phyloP scores from a whole-genome alignment of 2,797 vertebrate genomes.

The Artibeus jamaicensis region DNA sequence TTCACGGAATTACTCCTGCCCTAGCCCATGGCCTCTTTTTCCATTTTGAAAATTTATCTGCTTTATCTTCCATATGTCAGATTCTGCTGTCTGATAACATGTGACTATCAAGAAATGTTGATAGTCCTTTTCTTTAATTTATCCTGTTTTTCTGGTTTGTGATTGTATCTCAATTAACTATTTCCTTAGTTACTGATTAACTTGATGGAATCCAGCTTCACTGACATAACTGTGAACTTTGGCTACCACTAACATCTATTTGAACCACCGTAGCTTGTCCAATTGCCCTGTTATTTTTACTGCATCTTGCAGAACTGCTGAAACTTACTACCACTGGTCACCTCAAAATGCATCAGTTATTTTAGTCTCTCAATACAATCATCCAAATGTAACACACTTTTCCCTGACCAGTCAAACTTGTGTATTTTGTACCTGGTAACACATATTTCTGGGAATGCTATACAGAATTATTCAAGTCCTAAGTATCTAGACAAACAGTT shows the following conservation, averaged over 20 bases:
- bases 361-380: slow-evolving; percentile 49
- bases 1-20: slow-evolving; percentile 51
- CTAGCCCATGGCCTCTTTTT: slow-evolving; percentile 37
- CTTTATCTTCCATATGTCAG: slow-evolving; percentile 70
- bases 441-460: slow-evolving; percentile 41
- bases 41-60: slow-evolving; percentile 60
- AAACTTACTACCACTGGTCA: slow-evolving; percentile 57
- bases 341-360: slow-evolving; percentile 63
- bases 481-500: slow-evolving; percentile 24
- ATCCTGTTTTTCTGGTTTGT: slow-evolving; percentile 72
- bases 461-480: slow-evolving; percentile 44
- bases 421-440: slow-evolving; percentile 40
- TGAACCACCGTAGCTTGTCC: slow-evolving; percentile 65
- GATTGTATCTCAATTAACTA: slow-evolving; percentile 77
- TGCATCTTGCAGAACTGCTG: slow-evolving; percentile 59
- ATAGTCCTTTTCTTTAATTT: slow-evolving; percentile 67
- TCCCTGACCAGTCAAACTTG: slow-evolving; percentile 44
- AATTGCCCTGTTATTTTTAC: slow-evolving; percentile 67
- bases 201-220: slow-evolving; percentile 72
- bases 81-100: slow-evolving; percentile 58
- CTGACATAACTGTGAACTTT: slow-evolving; percentile 75
- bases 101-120: slow-evolving; percentile 68
- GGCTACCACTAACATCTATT: slow-evolving; percentile 65
- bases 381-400: slow-evolving; percentile 54
- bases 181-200: slow-evolving; percentile 78